phyloP scores from a whole-genome alignment of 2,113 vertebrate species.

The Crocuta crocuta region DNA sequence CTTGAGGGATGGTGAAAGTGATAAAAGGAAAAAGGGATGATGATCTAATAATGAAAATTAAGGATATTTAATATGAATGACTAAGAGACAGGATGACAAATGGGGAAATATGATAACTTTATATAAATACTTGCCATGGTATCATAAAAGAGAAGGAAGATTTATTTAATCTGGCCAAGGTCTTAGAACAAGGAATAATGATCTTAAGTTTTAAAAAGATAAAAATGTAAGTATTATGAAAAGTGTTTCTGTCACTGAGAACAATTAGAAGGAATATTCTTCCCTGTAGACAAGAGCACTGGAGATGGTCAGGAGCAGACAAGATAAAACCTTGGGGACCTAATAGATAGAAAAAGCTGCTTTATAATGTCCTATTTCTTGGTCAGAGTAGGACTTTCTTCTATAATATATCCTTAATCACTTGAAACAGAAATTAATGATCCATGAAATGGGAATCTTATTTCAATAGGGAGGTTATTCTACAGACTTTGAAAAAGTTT shows the following conservation, averaged over 20 bases:
- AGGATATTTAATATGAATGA: not conserved
- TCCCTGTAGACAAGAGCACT: slow-evolving; percentile 12
- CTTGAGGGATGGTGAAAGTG: slow-evolving; percentile 6
- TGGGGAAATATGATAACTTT: not conserved
- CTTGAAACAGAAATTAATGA: slow-evolving; percentile 70
- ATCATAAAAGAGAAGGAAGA: slow-evolving; percentile 4
- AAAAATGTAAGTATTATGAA: slow-evolving; percentile 70
- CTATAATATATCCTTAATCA: slow-evolving; percentile 67
- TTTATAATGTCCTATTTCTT: slow-evolving; percentile 66
- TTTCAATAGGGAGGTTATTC: slow-evolving; percentile 61
- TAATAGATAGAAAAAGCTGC: slow-evolving; percentile 36
- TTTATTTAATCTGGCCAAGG: slow-evolving; percentile 28
- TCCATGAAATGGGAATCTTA: slow-evolving; percentile 73
- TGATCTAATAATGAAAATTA: slow-evolving; percentile 60
- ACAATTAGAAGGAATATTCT: slow-evolving; percentile 69
- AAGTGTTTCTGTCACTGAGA: slow-evolving; percentile 67
- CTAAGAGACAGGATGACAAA: slow-evolving; percentile 61
- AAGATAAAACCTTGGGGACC: slow-evolving; percentile 55
- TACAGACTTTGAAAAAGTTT: slow-evolving; percentile 52
- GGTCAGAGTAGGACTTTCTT: slow-evolving; percentile 52
- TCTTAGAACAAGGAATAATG: slow-evolving; percentile 40
- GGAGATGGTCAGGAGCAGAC: slow-evolving; percentile 52
- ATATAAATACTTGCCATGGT: slow-evolving; percentile 47
- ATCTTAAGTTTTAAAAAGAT: slow-evolving; percentile 56
- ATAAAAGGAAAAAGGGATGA: not conserved